Percentiles rank a stretch among this genome's conserved stretches.
Conservation (phyloP, 2,113 vertebrate genomes). For the Tympanuchus pallidicinctus region DNA sequence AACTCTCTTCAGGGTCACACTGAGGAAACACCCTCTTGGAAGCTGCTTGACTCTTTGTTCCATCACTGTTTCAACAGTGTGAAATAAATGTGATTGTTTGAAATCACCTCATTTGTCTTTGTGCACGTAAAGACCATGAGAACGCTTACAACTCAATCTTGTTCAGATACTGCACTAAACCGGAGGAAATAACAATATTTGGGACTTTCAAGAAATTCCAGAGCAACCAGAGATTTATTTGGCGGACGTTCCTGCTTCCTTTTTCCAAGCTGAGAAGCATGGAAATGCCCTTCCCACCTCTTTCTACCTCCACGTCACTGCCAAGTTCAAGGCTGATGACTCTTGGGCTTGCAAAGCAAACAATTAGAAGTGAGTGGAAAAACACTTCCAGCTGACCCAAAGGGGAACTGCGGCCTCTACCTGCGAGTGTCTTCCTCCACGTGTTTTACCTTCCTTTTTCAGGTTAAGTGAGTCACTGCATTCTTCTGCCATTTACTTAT, state of each 20-base stretch:
- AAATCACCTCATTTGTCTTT: constrained; percentile 37
- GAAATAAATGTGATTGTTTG: constrained; percentile 8
- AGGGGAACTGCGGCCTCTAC: background rate
- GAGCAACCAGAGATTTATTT: constrained; percentile 45
- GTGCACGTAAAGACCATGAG: background rate
- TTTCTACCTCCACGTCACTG: background rate
- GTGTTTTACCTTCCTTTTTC: constrained; percentile 14
- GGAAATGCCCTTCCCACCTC: constrained; percentile 2
- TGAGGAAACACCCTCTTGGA: constrained; percentile 37
- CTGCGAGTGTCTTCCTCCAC: background rate
- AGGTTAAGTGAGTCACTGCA: constrained; percentile 28
- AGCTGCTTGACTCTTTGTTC: constrained; percentile 33
- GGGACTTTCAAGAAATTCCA: constrained; percentile 38
- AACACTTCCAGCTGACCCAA: background rate
- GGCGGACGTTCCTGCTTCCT: constrained; percentile 14
- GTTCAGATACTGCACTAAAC: constrained; percentile 23
- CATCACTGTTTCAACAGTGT: constrained; percentile 18
- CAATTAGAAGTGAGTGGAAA: background rate
- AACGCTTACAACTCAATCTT: constrained; percentile 2
- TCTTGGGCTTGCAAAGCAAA: background rate
- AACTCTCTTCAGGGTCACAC: background rate
- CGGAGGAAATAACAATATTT: constrained; percentile 45
- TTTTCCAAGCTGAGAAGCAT: constrained; percentile 38
- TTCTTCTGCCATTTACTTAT: constrained; percentile 42
- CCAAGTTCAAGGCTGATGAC: background rate